Base-by-base conservation (phyloP, 2,888 invertebrate genomes). In the Dastarcus helophoroides region DNA sequence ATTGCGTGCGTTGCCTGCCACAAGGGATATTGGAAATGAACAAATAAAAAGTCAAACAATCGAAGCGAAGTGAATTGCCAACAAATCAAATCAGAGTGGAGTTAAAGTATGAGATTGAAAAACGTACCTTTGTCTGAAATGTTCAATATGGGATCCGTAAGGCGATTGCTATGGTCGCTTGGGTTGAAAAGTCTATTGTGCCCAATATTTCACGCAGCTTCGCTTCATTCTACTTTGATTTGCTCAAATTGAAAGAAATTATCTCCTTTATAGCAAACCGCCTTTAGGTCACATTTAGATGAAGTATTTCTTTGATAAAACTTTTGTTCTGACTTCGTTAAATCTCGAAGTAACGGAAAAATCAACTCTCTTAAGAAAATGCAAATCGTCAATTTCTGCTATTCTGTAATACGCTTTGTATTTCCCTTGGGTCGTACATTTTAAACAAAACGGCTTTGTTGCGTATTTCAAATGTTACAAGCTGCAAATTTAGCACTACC, bases 61-160 rank as follows among this genome's bases (percentile, higher is more conserved):
- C 43, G 46, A 36, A 46, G 43, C 48, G 48, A 44, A 50, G 46
- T 43, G 47, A 48, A 51, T 51, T 51, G 51, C 47, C 48, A 44
- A 50, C 50, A 50, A 51, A 51, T 51, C 51, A 49, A 49, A 51
- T 51, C 50, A 48, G 44, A 43, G 38, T 40, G 37, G 43, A 42
- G 38, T 44, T 40, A 46, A 44, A 47, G 42, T 46, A 46, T 42
- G 43, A 50, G 49, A 50, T 48, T 49, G 51, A 48, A 51, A 17
- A 50, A 47, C 44, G 44, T 45, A 50, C 50, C 49, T 51, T 49
- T 51, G 50, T 51, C 47, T 49, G 50, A 47, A 46, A 49, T 48
- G 48, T 50, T 48, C 50, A 48, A 51, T 50, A 50, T 49, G 47
- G 38, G 32, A 39, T 44, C 39, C 39, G 36, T 47, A 48, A 51